A percentile compares a stretch with the other conserved stretches of the same genome.
These are phyloP conservation scores for Drosophila sturtevanti DNA, from an alignment of 1,140 invertebrate genomes.

Conservation along the genomic window DNA sequence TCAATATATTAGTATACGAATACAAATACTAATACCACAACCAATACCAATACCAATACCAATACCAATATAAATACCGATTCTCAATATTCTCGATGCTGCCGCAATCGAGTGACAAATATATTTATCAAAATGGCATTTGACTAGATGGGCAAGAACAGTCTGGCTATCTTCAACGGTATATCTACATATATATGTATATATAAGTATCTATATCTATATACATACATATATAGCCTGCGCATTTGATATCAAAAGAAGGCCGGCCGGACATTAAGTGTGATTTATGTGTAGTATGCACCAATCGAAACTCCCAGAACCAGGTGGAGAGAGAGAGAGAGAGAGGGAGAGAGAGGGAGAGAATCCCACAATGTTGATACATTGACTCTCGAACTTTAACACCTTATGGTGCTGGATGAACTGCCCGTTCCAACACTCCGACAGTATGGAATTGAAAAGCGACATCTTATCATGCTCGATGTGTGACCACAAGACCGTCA, in stretches of 20 bases:
- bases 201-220: too few species aligned
- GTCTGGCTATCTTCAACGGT: slow-evolving; percentile 40
- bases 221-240: slow-evolving; percentile 32
- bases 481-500: slow-evolving; percentile 28
- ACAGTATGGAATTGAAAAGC: slow-evolving; percentile 30
- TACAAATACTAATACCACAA: neutral
- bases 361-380: neutral
- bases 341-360: too few species aligned
- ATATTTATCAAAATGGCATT: slow-evolving; percentile 77
- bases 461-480: slow-evolving; percentile 56
- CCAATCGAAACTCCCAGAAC: slow-evolving; percentile 22
- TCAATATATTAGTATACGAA: neutral
- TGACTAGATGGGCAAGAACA: slow-evolving; percentile 33
- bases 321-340: too few species aligned
- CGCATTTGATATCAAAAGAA: slow-evolving; percentile 54
- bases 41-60: neutral
- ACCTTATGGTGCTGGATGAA: slow-evolving; percentile 19
- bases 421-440: slow-evolving; percentile 21
- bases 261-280: slow-evolving; percentile 31
- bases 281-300: slow-evolving; percentile 45
- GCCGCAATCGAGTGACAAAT: slow-evolving; percentile 67
- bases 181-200: slow-evolving; percentile 25
- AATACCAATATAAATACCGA: too few species aligned
- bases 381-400: slow-evolving; percentile 40
- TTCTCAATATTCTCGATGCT: too few species aligned